phyloP scores from a whole-genome alignment of 2,113 vertebrate genomes.

The Malaclemys terrapin region DNA sequence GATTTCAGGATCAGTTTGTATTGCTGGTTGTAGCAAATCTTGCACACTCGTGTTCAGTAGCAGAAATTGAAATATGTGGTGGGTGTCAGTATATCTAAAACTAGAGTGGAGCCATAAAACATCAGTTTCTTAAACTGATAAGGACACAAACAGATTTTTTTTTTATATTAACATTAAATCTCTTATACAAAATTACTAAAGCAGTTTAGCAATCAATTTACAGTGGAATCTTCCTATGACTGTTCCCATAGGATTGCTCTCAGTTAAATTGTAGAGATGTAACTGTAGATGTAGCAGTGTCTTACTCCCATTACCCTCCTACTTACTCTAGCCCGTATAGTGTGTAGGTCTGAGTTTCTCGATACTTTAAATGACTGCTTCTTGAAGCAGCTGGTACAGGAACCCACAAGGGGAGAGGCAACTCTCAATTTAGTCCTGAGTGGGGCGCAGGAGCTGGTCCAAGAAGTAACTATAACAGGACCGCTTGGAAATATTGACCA shows the following conservation, averaged over 20 bases:
- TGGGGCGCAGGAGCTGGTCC: too few relatives aligned
- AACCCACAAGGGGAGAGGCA: too few relatives aligned
- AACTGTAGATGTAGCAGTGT: not conserved
- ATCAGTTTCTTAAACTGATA: constrained; percentile 35
- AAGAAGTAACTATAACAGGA: too few relatives aligned
- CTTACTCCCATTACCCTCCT: not conserved
- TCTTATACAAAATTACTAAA: not conserved
- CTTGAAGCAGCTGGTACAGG: too few relatives aligned
- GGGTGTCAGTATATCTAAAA: constrained; percentile 24
- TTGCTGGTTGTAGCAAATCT: not conserved
- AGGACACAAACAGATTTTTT: constrained; percentile 58
- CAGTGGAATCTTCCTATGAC: not conserved
- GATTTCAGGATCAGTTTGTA: not conserved
- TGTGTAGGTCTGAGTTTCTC: not conserved
- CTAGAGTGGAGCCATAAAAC: constrained; percentile 2
- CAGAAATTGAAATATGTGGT: not conserved
- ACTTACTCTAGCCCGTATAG: not conserved
- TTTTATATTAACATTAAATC: constrained; percentile 38
- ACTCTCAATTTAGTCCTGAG: too few relatives aligned
- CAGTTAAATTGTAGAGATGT: not conserved
- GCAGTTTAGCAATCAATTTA: constrained; percentile 4
- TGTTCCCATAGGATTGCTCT: not conserved
- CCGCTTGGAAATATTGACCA: too few relatives aligned
- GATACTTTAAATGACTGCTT: too few relatives aligned
- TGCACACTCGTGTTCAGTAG: not conserved